Evolutionary conservation across 2,888 invertebrate genomes (phyloP).

Genomic region (Chrysolina americana): DNA sequence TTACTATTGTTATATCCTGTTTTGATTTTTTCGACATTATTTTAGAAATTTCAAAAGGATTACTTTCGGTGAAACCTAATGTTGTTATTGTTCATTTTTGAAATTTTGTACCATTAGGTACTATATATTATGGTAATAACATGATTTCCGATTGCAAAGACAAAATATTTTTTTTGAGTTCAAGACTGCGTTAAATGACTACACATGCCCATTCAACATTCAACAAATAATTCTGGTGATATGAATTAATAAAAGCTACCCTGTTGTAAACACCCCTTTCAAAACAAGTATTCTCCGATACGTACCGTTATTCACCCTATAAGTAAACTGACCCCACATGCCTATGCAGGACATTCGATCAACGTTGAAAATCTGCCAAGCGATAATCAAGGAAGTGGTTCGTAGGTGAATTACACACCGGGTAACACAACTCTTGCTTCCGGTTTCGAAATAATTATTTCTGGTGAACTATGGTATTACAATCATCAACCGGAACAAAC

Average conservation of each 20-base stretch:
- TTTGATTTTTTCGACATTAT: no score
- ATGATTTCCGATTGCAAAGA: no score
- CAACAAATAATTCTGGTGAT: no score
- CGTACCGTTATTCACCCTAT: conserved; percentile 5
- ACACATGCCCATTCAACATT: no score
- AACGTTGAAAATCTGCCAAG: not conserved
- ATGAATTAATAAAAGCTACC: not conserved
- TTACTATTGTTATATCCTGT: no score
- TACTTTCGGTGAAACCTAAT: no score
- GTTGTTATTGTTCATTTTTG: no score
- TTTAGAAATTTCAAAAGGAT: no score
- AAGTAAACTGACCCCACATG: conserved; percentile 5
- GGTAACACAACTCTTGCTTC: conserved; percentile 1
- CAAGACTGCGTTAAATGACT: no score
- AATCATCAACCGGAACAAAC: conserved; percentile 4
- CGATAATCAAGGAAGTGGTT: conserved; percentile 2
- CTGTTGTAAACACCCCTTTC: not conserved
- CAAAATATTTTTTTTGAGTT: no score
- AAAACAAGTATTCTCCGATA: not conserved
- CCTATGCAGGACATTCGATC: not conserved
- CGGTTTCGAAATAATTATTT: not conserved
- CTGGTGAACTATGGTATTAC: conserved; percentile 1
- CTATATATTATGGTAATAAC: no score
- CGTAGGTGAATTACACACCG: conserved; percentile 11
- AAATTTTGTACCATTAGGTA: no score